Percentiles rank a stretch among this genome's conserved stretches.
Conservation (phyloP, 2,888 invertebrate genomes). For the Acrobasis suavella region DNA sequence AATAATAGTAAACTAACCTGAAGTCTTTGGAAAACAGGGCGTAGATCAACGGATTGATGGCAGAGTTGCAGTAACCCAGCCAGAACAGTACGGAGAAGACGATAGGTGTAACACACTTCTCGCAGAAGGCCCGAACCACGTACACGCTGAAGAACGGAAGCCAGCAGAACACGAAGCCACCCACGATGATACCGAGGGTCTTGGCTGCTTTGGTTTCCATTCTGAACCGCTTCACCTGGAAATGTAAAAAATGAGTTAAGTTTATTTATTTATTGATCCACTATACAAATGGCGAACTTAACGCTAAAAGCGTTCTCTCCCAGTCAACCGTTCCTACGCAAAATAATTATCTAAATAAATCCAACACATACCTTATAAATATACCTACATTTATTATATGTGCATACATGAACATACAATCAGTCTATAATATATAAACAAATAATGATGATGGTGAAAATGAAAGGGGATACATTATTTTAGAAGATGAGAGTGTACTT, state of each 20-base stretch:
- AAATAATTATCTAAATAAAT: too few species aligned
- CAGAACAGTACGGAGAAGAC: constrained; percentile 97
- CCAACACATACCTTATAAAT: too few species aligned
- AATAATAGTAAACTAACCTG: constrained; percentile 45
- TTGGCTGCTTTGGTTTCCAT: constrained; percentile 99
- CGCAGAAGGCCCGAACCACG: constrained; percentile 93
- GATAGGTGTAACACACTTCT: constrained; percentile 90
- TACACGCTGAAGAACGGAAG: constrained; percentile 98
- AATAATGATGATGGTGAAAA: too few species aligned
- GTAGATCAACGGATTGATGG: constrained; percentile 97
- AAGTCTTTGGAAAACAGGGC: constrained; percentile 97
- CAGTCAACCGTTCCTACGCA: too few species aligned
- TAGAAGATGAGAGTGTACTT: too few species aligned
- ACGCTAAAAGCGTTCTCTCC: too few species aligned
- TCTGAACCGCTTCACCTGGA: constrained; percentile 92
- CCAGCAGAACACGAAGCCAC: constrained; percentile 98
- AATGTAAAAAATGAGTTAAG: constrained; percentile 7
- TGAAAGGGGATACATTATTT: too few species aligned
- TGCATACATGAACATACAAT: too few species aligned
- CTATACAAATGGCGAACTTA: too few species aligned
- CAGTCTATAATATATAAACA: too few species aligned
- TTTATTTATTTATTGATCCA: too few species aligned
- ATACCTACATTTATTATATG: too few species aligned
- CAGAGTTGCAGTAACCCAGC: constrained; percentile 98
- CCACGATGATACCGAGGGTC: constrained; percentile 97